Percentiles rank a stretch among this genome's conserved stretches.
phyloP scores from a whole-genome alignment of 2,797 vertebrate species.

The Fringilla coelebs region DNA sequence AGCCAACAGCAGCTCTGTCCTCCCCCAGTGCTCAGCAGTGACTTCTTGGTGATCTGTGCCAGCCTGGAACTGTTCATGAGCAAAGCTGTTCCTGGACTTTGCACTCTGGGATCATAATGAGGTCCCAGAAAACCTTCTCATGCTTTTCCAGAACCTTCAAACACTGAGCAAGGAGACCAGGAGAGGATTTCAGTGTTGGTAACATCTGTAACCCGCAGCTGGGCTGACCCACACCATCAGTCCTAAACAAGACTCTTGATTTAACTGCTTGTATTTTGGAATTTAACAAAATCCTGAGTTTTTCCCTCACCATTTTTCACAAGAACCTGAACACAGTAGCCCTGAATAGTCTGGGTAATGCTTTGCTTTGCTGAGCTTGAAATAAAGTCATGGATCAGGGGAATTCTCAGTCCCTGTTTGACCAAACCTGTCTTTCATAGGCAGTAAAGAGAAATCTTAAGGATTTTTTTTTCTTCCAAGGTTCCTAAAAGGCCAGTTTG shows the following conservation, averaged over 20 bases:
- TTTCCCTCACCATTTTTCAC: background rate
- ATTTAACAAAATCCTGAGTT: background rate
- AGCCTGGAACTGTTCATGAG: background rate
- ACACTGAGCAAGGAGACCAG: fast-evolving
- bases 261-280: background rate
- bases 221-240: background rate
- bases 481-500: background rate
- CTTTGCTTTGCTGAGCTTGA: background rate
- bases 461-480: background rate
- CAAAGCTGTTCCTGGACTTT: background rate
- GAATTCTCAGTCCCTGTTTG: background rate
- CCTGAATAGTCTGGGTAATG: background rate
- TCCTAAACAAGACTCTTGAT: background rate
- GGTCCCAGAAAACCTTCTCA: background rate
- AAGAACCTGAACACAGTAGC: background rate
- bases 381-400: background rate
- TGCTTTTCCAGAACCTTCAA: background rate
- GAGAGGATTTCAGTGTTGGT: background rate
- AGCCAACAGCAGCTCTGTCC: background rate
- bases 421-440: background rate
- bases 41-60: background rate
- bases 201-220: background rate
- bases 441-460: background rate
- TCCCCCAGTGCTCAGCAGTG: background rate
- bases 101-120: background rate